A percentile compares a stretch with the other conserved stretches of the same genome.
Evolutionary conservation across 2,113 vertebrate genomes (phyloP).

Genomic region (Arvicanthis niloticus): DNA sequence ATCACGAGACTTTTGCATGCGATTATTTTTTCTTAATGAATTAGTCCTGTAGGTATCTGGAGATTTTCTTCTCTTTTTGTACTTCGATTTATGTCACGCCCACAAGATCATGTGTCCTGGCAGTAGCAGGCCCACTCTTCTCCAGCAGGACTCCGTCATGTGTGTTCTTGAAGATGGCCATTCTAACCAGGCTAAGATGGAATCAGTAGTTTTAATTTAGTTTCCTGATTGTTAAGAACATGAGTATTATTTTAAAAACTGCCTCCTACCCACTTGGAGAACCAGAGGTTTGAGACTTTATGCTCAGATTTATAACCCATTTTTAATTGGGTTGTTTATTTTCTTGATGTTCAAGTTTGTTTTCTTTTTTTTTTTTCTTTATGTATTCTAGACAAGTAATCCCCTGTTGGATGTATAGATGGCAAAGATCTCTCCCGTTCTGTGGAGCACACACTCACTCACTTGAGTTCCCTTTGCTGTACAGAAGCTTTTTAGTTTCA

Average conservation of each 20-base stretch:
- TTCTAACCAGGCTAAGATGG: not conserved
- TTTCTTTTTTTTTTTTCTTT: not conserved
- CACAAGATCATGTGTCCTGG: conserved; percentile 69
- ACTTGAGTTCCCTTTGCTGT: not conserved
- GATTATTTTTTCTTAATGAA: conserved; percentile 61
- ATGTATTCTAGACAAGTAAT: not conserved
- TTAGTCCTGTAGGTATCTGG: conserved; percentile 65
- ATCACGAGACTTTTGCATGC: conserved; percentile 76
- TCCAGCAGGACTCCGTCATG: not conserved
- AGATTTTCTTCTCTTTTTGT: conserved; percentile 57
- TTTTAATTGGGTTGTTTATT: not conserved
- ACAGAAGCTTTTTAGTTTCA: not conserved
- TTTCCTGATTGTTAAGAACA: not conserved
- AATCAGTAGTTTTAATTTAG: not conserved
- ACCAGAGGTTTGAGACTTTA: not conserved
- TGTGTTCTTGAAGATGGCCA: not conserved
- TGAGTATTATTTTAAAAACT: not conserved
- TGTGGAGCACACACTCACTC: not conserved
- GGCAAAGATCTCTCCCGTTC: not conserved
- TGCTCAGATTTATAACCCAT: not conserved
- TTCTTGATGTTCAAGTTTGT: not conserved
- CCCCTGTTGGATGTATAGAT: not conserved
- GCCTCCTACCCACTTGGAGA: not conserved
- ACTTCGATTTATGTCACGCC: conserved; percentile 28
- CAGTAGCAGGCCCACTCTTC: conserved; percentile 31